A percentile compares a stretch with the other conserved stretches of the same genome.
phyloP scores from a whole-genome alignment of 2,113 vertebrate species.

The Nasalis larvatus region DNA sequence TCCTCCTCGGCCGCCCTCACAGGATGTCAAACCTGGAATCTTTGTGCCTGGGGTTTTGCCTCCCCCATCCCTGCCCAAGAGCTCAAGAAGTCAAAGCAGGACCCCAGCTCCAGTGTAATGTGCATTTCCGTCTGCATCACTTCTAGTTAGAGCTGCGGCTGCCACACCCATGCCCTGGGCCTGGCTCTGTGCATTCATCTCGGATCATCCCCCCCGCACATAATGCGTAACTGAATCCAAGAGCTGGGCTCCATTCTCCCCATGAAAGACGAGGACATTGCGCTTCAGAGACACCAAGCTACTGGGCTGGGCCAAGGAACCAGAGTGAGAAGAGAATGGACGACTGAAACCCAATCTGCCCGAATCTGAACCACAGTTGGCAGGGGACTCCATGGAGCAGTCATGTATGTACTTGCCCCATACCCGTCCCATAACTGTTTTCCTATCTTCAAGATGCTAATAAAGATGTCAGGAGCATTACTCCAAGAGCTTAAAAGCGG shows the following conservation, averaged over 20 bases:
- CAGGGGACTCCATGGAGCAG: accelerated
- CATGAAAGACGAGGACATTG: neutral
- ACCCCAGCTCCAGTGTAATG: accelerated
- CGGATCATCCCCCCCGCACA: accelerated
- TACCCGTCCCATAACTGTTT: neutral
- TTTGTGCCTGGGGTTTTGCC: accelerated
- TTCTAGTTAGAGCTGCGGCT: neutral
- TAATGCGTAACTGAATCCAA: neutral
- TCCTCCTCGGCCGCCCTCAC: neutral
- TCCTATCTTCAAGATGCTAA: neutral
- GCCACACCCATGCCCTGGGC: accelerated
- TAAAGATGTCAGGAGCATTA: neutral
- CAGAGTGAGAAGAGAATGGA: no score
- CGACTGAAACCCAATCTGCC: neutral
- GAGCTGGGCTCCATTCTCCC: neutral
- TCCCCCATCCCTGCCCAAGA: neutral
- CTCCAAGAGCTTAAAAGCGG: neutral
- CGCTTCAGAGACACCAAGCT: neutral
- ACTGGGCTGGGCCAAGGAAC: neutral
- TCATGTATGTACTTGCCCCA: neutral
- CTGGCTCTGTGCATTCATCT: neutral
- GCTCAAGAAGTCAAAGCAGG: neutral
- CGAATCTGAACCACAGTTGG: neutral
- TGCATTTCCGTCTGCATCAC: neutral
- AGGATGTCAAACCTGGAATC: neutral